Evolutionary conservation across 2,113 vertebrate genomes (phyloP).

Genomic region (Corapipo altera): DNA sequence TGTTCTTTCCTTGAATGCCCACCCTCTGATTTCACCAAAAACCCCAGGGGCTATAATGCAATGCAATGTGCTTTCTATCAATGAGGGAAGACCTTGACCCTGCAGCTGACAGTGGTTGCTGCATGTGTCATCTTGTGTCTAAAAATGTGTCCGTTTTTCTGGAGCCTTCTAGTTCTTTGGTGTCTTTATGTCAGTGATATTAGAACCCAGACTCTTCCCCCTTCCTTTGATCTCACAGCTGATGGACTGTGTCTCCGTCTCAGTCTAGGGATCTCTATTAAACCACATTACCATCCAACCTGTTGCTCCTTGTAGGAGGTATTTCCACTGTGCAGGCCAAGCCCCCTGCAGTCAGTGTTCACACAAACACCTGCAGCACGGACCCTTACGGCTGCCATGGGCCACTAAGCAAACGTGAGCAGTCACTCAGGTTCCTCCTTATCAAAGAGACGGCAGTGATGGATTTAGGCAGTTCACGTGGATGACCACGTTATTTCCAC

Average conservation of each 20-base stretch:
- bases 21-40: background rate
- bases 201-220: background rate
- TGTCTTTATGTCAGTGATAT: background rate
- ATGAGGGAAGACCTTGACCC: background rate
- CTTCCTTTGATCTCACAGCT: background rate
- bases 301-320: background rate
- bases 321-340: background rate
- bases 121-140: background rate
- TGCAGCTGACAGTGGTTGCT: background rate
- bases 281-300: background rate
- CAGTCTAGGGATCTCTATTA: background rate
- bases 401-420: background rate
- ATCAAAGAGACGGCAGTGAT: background rate
- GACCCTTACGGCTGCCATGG: background rate
- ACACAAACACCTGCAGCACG: background rate
- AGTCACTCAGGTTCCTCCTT: background rate
- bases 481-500: background rate
- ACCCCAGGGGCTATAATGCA: background rate
- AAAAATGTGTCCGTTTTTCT: background rate
- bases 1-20: background rate
- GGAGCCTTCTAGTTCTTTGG: background rate
- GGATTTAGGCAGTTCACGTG: background rate
- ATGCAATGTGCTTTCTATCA: background rate
- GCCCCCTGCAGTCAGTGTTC: background rate
- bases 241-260: accelerated